Base-by-base conservation (phyloP, 2,888 invertebrate genomes). In the Pseudococcus viburni region DNA sequence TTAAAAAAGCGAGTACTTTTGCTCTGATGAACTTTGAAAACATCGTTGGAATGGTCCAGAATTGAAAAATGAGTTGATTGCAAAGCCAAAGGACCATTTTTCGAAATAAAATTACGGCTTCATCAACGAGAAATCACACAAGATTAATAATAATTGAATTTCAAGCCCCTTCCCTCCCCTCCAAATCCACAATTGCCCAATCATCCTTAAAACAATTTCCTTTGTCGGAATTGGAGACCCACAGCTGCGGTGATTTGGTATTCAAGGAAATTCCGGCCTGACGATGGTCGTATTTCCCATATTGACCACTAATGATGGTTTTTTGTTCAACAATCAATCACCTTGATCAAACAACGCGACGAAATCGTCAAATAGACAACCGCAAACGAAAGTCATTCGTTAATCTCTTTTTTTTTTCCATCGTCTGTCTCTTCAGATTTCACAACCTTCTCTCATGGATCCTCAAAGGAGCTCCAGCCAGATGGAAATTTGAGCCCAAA, bases 251-350 rank as follows among this genome's bases (percentile, higher is more conserved):
- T 26, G 11, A 68, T 26, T 64, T 26, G 9, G n/a, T n/a, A n/a
- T 55, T 26, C 68, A 68, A 68, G 68, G 68, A 68, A 68, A 68
- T 68, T 68, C 68, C 68, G 68, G 68, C 5, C 68, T 9, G 26
- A 7, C 68, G 68, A 12, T 51, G 1, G 12, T 51, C n/a, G 55
- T 55, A 55, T 55, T 55, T 55, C n/a, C 55, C 55, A n/a, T 55
- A n/a, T 68, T 26, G 68, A 68, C 68, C 68, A 26, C 68, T 68
- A 68, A 68, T 26, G 55, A 55, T n/a, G 22, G 26, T 26, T 68
- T 68, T 9, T 22, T 26, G 68, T 68, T 68, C 68, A 7, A 12
- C 22, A 26, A 68, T 68, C 64, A 64, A 19, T 64, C 55, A 55
- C 55, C 55, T 68, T 68, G 68, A 68, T 26, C 12, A 15, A 68